Evolutionary conservation across 1,140 invertebrate species (phyloP).

Genomic region (Eurosta solidaginis): DNA sequence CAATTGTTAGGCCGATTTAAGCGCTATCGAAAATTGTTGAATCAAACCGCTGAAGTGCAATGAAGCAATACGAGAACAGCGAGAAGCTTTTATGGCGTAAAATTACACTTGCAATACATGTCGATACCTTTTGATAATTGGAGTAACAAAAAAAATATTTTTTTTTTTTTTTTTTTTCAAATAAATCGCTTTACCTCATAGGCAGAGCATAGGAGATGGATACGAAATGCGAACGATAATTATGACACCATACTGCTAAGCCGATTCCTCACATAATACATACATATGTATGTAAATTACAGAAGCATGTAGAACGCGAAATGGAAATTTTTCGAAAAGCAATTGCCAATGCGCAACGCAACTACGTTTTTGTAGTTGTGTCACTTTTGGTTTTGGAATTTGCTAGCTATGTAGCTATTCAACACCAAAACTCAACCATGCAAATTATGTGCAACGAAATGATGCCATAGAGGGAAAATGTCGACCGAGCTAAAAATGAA

Average conservation of each 20-base stretch:
- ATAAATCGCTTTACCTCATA: neutral
- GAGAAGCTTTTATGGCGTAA: neutral
- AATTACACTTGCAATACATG: neutral
- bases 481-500: neutral
- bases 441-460: neutral
- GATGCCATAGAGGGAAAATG: neutral
- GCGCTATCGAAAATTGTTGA: neutral
- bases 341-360: neutral
- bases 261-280: no score
- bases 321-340: no score
- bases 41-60: neutral
- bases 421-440: neutral
- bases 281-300: no score
- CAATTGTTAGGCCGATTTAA: neutral
- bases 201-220: neutral
- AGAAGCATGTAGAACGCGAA: no score
- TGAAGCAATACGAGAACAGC: neutral
- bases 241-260: no score
- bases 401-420: no score
- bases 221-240: no score
- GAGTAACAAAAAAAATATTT: neutral
- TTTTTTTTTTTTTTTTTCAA: neutral
- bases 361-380: neutral
- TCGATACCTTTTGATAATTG: neutral
- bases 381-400: neutral